phyloP scores from a whole-genome alignment of 2,888 invertebrate genomes.

The Lomographa bimaculata region DNA sequence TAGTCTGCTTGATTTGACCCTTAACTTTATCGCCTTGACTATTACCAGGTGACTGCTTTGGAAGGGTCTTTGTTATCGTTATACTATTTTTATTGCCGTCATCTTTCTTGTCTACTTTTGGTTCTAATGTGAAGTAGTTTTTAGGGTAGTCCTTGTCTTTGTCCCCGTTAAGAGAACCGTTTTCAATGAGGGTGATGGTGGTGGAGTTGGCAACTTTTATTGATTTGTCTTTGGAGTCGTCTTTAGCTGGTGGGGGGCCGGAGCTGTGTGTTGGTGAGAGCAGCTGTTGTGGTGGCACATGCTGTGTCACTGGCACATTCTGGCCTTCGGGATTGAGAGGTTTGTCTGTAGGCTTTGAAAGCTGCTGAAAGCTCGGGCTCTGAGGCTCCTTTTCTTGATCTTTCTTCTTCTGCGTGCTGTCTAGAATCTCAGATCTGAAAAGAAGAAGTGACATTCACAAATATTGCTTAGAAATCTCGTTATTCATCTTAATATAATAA shows the following conservation, averaged over 20 bases:
- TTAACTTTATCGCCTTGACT: conserved; percentile 61
- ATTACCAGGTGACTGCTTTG: conserved; percentile 62
- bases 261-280: conserved; percentile 61
- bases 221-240: conserved; percentile 70
- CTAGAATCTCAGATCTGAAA: conserved; percentile 85
- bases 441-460: conserved; percentile 13
- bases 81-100: conserved; percentile 78
- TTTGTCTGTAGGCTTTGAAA: conserved; percentile 59
- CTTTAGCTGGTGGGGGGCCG: conserved; percentile 54
- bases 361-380: conserved; percentile 58
- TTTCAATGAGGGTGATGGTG: conserved; percentile 74
- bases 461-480: not conserved
- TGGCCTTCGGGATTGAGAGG: conserved; percentile 30
- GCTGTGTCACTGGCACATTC: conserved; percentile 39
- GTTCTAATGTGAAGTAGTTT: conserved; percentile 72
- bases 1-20: conserved; percentile 52
- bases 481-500: not conserved
- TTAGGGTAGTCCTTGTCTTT: conserved; percentile 74
- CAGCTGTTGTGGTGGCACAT: conserved; percentile 68
- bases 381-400: conserved; percentile 70
- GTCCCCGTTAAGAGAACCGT: conserved; percentile 59
- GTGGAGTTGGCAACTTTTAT: conserved; percentile 75
- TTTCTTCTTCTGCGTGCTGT: conserved; percentile 82
- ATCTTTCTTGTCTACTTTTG: conserved; percentile 76
- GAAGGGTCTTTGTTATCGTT: conserved; percentile 70